Evolutionary conservation across 2,888 invertebrate species (phyloP), one percentile per base, ranked within the genome.

Genomic region (Protula sp.): DNA sequence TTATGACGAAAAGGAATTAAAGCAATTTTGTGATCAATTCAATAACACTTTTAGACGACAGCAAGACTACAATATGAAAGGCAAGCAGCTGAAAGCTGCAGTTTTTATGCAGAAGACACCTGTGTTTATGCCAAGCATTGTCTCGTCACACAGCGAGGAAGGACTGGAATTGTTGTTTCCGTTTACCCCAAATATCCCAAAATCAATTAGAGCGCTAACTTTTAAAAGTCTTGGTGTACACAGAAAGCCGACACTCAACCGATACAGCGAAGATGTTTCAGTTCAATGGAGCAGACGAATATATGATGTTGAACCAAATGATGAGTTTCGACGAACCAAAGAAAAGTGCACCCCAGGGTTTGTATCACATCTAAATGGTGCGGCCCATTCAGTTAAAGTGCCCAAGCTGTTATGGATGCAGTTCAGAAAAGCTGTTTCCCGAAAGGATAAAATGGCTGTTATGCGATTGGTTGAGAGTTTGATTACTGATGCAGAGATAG

Each of bases 71-170:
- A 26, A 58, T n/a, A 47, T 31, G 9, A 53, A 47, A n/a, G 38
- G 50, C 30, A 30, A 24, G 3, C 28, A 31, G 45, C 30, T 61
- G 47, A 55, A 57, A 30, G 27, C 29, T 2, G 30, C 63, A 3
- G n/a, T 60, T 5, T 67, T 71, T 5, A 55, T 76, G 27, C 53
- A 67, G 52, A 53, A 64, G 3, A 64, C 62, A 30, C 74, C 78
- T 14, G 28, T 74, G 27, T 60, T 66, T n/a, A 26, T 72, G 14
- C 71, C 69, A 50, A 69, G 73, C 30, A 62, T 76, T 14, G 67
- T 78, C 24, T 14, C 38, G 19, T 9, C 38, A 9, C 19, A 14
- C 19, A 19, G 19, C 19, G 38, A 38, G 9, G 19, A 19, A 14
- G 38, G 19, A 14, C 38, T 38, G 38, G 38, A 38, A 38, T 38